Evolutionary conservation across 1,140 invertebrate species (phyloP), one percentile per base, ranked within the genome.

Genomic region (Lepidurus couesii): DNA sequence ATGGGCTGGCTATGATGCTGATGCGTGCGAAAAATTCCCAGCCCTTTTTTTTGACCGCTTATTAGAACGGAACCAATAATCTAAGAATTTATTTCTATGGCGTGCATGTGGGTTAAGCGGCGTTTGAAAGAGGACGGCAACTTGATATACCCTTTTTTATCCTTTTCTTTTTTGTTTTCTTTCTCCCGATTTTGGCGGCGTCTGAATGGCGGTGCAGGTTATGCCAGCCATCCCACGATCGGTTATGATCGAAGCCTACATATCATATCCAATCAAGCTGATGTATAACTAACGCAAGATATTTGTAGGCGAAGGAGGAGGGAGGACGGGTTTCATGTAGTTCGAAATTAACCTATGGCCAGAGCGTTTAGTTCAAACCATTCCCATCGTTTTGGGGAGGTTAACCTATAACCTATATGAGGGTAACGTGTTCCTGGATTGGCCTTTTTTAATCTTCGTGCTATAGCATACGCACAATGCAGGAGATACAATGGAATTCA

Each of bases 61-160:
- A 65, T 65, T 65, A 65, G 53, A 65, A 65, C 21, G 53, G 3
- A 65, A 65, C 53, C 53, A 65, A 65, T 65, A 65, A 65, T 65
- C 53, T 65, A 9, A 9, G 21, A 65, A 65, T 65, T 65, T 65
- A 65, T 65, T 65, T 65, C 53, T 65, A 21, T 65, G 53, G 53
- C 53, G 53, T 65, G 53, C 53, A 16, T 65, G 53, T 65, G 53
- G 53, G 53, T 65, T 65, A 65, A 65, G 53, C 53, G 53, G 53
- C 53, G 53, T 65, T 65, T 65, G 53, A 65, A 65, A 65, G 53
- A 21, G 16, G 53, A 13, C 53, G 53, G 34, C 34, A 34, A 34
- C 34, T 34, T 34, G 34, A 34, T 34, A 34, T 34, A 34, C 34
- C 47, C 53, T 7, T 65, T 65, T 65, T 21, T 65, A n/a, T 9